phyloP scores from a whole-genome alignment of 2,888 invertebrate species.

The Zhengitettix transpicula region DNA sequence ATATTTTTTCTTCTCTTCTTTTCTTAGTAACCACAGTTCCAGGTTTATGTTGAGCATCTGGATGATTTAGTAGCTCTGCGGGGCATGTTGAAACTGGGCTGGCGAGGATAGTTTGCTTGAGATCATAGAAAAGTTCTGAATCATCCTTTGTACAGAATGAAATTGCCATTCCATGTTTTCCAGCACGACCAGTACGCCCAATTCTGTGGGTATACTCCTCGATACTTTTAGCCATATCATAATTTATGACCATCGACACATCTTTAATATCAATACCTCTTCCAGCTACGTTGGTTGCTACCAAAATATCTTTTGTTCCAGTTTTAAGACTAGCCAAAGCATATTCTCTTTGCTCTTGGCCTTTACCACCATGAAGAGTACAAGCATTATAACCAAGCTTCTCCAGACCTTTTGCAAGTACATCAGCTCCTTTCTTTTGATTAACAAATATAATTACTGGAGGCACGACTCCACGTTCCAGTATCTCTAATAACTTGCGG shows the following conservation, averaged over 20 bases:
- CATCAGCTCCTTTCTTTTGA: conserved; percentile 99
- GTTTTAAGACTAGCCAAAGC: conserved; percentile 91
- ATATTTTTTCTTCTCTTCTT: conserved; percentile 89
- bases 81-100: conserved; percentile 92
- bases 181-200: conserved; percentile 97
- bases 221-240: conserved; percentile 98
- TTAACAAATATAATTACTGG: conserved; percentile 99
- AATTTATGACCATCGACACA: conserved; percentile 97
- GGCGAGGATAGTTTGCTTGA: conserved; percentile 75
- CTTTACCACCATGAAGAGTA: conserved; percentile 98
- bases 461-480: conserved; percentile 80
- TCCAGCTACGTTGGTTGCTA: conserved; percentile 98
- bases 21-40: conserved; percentile 83
- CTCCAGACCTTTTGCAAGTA: conserved; percentile 89
- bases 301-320: conserved; percentile 92
- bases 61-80: conserved; percentile 92
- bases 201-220: conserved; percentile 98
- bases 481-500: conserved; percentile 86
- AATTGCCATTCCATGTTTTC: conserved; percentile 90
- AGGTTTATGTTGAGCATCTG: conserved; percentile 95
- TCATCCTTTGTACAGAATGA: conserved; percentile 97
- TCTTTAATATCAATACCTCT: conserved; percentile 99
- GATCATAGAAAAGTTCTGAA: conserved; percentile 84
- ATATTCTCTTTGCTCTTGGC: conserved; percentile 97
- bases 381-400: conserved; percentile 94